Base-by-base conservation (phyloP, 2,113 vertebrate species). In the Saguinus imperator region DNA sequence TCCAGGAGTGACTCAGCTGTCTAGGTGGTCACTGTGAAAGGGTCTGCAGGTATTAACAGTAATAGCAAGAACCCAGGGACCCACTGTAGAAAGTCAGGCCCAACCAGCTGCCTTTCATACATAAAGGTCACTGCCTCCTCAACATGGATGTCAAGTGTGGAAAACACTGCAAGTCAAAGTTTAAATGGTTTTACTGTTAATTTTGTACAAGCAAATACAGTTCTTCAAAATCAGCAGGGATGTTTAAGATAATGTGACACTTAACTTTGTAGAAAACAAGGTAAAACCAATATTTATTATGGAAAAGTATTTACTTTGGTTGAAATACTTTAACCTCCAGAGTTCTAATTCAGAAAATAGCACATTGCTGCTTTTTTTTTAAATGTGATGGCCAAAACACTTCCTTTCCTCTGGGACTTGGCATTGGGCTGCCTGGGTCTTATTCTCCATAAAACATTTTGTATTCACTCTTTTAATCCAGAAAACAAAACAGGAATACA, bases 261-360 rank as follows among this genome's bases (percentile, higher is more conserved):
- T 37, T 90, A 50, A 86, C 23, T 84, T 95, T 82, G 43, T 77
- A 85, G 37, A 82, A 66, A 81, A 85, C 72, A 66, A 87, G n/a
- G 21, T 52, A 87, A 94, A 96, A 72, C 21, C 21, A 66, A 70
- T 70, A 25, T 4, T 25, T 52, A 61, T 43, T 82, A 89, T 55
- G 57, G 80, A 94, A 96, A 89, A 61, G 72, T 66, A 90, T 37
- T 90, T 83, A 87, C 32, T 94, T 90, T 50, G 8, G 37, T 55
- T 57, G 5, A 86, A 86, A 82, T 40, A 17, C 50, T 76, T 84
- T 75, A 94, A 80, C 8, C 32, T 40, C 17, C 17, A 70, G 64
- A 77, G 85, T 68, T 91, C 37, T 85, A 81, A 88, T 66, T 85
- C 48, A 82, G 66, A 87, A 91, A 95, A 81, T 3, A 68, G 66